Base-by-base conservation (phyloP, 2,113 vertebrate species). In the Xenus cinereus region DNA sequence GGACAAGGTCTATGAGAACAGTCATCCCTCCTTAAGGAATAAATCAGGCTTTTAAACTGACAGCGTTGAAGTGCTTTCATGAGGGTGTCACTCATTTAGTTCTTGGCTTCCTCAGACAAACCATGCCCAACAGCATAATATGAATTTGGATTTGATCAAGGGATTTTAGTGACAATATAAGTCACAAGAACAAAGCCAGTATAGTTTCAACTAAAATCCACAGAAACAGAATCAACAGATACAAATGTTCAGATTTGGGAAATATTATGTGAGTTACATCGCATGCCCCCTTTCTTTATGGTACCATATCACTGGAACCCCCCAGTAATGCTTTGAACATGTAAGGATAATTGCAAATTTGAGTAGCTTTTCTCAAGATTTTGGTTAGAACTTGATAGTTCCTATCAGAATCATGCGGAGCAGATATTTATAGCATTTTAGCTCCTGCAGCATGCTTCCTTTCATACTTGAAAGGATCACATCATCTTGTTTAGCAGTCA, bases 401-500 rank as follows among this genome's bases (percentile, higher is more conserved):
- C 33, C 56, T 83, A 74, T 76, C 45, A 72, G 46, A 89, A 87
- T 89, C 64, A 66, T 27, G 68, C 23, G 37, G 45, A 75, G 39
- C 27, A 8, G 24, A 32, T 96, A 87, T 92, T 92, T 96, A 95
- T 56, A 92, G 48, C 60, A 71, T 95, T 95, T 95, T 91, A 79
- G 24, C 63, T 91, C 69, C 72, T 86, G 51, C 57, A 81, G 85
- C 39, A 87, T 2, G 2, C 24, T 90, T 85, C 39, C 43, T 90
- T 92, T 84, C 75, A n/a, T 48, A 75, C 26, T 93, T 83, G 64
- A 82, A 96, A 95, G 63, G 46, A 94, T 86, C 82, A 93, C 32
- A 90, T 92, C 35, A 78, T 92, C 88, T 73, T 88, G 27, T 93
- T 97, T 97, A 96, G 87, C 45, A 95, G 76, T 48, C 81, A 80